phyloP scores from a whole-genome alignment of 2,888 invertebrate genomes.

The Gortyna flavago region DNA sequence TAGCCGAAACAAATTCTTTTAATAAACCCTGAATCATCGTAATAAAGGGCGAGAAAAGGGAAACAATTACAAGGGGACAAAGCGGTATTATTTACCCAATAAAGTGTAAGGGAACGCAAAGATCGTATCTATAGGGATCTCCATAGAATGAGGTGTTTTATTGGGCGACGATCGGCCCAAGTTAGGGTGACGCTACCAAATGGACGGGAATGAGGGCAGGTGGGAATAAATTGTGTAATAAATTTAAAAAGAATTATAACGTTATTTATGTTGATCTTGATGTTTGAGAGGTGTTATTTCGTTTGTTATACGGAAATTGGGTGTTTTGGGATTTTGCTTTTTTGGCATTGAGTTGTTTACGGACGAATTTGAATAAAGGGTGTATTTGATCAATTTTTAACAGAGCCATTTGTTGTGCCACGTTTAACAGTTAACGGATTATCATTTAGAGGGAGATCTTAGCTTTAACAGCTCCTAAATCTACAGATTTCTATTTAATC shows the following conservation, averaged over 20 bases:
- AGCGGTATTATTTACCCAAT: constrained; percentile 76
- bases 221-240: constrained; percentile 65
- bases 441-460: constrained; percentile 13
- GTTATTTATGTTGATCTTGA: constrained; percentile 59
- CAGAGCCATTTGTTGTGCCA: background rate
- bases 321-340: constrained; percentile 25
- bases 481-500: constrained; percentile 34
- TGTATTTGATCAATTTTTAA: constrained; percentile 13
- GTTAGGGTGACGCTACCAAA: constrained; percentile 66
- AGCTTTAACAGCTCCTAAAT: constrained; percentile 21
- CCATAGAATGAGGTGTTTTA: constrained; percentile 81
- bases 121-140: constrained; percentile 77
- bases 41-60: constrained; percentile 73
- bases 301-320: constrained; percentile 56
- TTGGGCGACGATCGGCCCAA: constrained; percentile 73
- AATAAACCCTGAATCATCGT: constrained; percentile 73
- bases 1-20: constrained; percentile 68
- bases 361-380: constrained; percentile 39
- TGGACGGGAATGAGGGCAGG: constrained; percentile 62
- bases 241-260: constrained; percentile 65
- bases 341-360: constrained; percentile 44
- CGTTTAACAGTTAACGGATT: constrained; percentile 6
- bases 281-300: constrained; percentile 55
- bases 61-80: constrained; percentile 75
- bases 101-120: constrained; percentile 72